These are phyloP conservation scores for Heloderma charlesbogerti DNA, from an alignment of 2,113 vertebrate species.

Conservation along the genomic window DNA sequence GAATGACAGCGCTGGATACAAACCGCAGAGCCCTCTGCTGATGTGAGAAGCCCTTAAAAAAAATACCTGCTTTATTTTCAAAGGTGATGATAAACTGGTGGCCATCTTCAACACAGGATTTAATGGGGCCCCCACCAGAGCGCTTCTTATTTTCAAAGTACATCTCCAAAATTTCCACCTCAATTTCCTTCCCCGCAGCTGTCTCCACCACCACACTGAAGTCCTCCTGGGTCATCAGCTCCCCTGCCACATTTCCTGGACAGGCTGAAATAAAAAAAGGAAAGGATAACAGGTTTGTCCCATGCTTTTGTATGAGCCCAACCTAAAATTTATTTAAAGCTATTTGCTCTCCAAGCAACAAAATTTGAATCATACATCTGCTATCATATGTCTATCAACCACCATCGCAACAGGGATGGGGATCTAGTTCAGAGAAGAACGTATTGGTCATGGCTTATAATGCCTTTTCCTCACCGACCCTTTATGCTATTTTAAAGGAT, in stretches of 20 bases:
- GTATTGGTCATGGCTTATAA: neutral
- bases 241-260: neutral
- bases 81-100: constrained; percentile 63
- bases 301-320: neutral
- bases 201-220: constrained; percentile 50
- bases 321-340: neutral
- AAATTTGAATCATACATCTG: neutral
- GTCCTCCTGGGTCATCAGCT: constrained; percentile 6
- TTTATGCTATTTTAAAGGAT: neutral
- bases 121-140: constrained; percentile 58
- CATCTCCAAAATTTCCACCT: constrained; percentile 57
- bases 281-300: neutral
- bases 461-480: neutral
- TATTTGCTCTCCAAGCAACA: neutral
- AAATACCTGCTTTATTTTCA: constrained; percentile 59
- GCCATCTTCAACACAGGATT: constrained; percentile 44
- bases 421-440: too few species aligned
- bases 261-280: constrained; percentile 39
- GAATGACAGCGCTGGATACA: too few species aligned
- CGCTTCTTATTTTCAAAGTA: constrained; percentile 71
- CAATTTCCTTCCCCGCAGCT: constrained; percentile 52
- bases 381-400: neutral
- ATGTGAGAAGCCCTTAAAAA: accelerated
- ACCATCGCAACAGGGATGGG: neutral
- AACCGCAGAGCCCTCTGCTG: accelerated